Evolutionary conservation across 1,140 invertebrate genomes (phyloP).

Genomic region (Achatina immaculata): DNA sequence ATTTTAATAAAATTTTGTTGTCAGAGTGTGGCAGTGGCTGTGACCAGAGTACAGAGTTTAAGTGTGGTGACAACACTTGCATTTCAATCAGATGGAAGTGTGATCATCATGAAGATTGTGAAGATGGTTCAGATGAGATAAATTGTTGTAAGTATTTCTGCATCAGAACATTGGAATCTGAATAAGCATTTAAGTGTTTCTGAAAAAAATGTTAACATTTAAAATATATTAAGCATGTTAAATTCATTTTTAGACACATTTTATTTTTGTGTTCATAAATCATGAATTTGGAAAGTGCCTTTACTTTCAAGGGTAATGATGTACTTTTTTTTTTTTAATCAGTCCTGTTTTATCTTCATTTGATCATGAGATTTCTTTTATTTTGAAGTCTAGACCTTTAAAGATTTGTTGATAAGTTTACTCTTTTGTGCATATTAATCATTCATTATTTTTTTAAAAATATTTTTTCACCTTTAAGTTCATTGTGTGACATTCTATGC

Average conservation of each 20-base stretch:
- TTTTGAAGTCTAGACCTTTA: no score
- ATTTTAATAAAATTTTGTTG: neutral
- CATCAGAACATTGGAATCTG: no score
- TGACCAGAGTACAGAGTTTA: slow-evolving; percentile 34
- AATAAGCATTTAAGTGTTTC: neutral
- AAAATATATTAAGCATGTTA: neutral
- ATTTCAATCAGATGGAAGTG: slow-evolving; percentile 54
- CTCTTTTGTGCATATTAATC: no score
- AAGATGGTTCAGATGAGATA: slow-evolving; percentile 69
- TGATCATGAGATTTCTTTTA: no score
- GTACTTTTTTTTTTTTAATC: neutral
- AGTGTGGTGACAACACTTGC: slow-evolving; percentile 49
- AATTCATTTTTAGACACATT: neutral
- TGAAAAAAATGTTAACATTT: neutral
- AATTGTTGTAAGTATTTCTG: slow-evolving; percentile 9
- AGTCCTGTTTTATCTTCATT: no score
- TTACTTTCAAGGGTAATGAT: neutral
- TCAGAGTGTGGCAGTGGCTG: slow-evolving; percentile 26
- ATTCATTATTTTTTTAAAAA: no score
- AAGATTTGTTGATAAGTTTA: no score
- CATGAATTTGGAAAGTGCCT: neutral
- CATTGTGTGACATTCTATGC: no score
- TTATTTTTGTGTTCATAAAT: neutral
- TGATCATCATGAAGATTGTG: slow-evolving; percentile 60
- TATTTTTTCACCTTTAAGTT: no score